Evolutionary conservation across 1,140 invertebrate genomes (phyloP).

Genomic region (Lepidurus apus): DNA sequence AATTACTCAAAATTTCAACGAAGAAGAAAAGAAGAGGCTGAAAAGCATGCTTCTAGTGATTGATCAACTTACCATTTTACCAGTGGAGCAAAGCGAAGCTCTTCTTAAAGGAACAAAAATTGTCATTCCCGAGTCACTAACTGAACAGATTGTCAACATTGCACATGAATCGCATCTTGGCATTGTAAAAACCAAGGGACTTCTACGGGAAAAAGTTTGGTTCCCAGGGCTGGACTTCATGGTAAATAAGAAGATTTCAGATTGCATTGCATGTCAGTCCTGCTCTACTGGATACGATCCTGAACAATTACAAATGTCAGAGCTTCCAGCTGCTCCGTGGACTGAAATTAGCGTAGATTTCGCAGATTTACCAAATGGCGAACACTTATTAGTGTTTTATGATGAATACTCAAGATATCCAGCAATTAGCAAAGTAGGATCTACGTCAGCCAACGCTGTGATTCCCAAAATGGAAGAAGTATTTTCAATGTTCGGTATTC

Average conservation of each 20-base stretch:
- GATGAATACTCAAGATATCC: constrained; percentile 31
- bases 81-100: background rate
- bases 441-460: constrained; percentile 31
- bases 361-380: constrained; percentile 26
- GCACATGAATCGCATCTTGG: constrained; percentile 37
- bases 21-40: background rate
- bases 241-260: constrained; percentile 38
- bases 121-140: constrained; percentile 37
- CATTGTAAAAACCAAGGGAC: constrained; percentile 40
- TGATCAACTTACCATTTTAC: constrained; percentile 15
- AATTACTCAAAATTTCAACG: background rate
- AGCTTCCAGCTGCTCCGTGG: constrained; percentile 35
- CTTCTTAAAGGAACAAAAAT: constrained; percentile 32
- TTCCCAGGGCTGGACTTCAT: constrained; percentile 41
- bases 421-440: constrained; percentile 27
- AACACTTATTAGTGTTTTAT: constrained; percentile 23
- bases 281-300: background rate
- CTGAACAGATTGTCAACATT: constrained; percentile 36
- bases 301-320: constrained; percentile 39
- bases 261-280: constrained; percentile 40
- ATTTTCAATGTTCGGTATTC: constrained; percentile 35
- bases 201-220: constrained; percentile 42
- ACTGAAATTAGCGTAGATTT: too few relatives aligned
- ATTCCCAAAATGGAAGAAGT: background rate
- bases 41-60: constrained; percentile 11